Conservation (phyloP, 53 echinoderm and acorn worm species). For the Luidia sarsii region DNA sequence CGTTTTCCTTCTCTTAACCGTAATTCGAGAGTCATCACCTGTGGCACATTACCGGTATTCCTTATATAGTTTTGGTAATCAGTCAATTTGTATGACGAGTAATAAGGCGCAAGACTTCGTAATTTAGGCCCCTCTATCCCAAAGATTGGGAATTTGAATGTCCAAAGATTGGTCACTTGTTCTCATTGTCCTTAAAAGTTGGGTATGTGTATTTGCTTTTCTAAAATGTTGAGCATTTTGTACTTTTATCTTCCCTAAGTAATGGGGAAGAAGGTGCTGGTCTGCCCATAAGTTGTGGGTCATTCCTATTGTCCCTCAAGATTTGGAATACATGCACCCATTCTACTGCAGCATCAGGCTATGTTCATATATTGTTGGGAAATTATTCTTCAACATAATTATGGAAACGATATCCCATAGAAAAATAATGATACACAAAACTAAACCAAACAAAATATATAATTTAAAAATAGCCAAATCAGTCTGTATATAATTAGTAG, state of each 20-base stretch:
- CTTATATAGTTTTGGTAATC: too few relatives aligned
- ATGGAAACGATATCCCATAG: slow-evolving; percentile 19
- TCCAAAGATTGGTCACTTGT: slow-evolving; percentile 16
- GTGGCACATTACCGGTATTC: too few relatives aligned
- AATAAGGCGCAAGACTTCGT: too few relatives aligned
- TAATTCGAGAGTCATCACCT: too few relatives aligned
- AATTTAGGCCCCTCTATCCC: not conserved
- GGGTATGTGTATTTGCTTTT: not conserved
- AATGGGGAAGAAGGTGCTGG: not conserved
- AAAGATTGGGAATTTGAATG: slow-evolving; percentile 8
- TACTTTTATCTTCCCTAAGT: not conserved
- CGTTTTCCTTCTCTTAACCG: too few relatives aligned
- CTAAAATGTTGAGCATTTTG: slow-evolving; percentile 7
- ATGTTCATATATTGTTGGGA: slow-evolving; percentile 3
- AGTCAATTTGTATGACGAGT: too few relatives aligned
- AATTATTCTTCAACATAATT: slow-evolving; percentile 11
- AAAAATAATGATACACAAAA: slow-evolving; percentile 2
- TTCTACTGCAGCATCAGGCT: slow-evolving; percentile 17
- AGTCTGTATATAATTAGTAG: too few relatives aligned
- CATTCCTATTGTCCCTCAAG: too few relatives aligned
- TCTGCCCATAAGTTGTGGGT: not conserved
- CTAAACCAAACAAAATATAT: slow-evolving; percentile 5
- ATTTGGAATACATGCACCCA: not conserved
- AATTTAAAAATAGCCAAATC: too few relatives aligned
- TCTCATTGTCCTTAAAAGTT: slow-evolving; percentile 24